phyloP scores from a whole-genome alignment of 2,888 invertebrate genomes.

The Capitulum mitella region DNA sequence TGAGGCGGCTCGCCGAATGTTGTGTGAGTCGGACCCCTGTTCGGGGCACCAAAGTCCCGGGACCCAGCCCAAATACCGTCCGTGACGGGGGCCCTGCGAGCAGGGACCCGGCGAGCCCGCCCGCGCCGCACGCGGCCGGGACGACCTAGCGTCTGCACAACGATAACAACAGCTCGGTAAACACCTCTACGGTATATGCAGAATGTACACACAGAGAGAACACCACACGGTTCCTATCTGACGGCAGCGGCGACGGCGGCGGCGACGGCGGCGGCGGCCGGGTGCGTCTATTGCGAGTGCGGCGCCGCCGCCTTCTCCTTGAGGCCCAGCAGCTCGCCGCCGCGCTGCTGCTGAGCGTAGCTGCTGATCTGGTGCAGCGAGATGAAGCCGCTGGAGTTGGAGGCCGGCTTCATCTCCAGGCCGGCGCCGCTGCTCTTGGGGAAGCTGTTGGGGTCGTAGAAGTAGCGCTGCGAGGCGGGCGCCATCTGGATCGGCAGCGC shows the following conservation, averaged over 20 bases:
- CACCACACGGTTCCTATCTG: not conserved
- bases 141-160: not conserved
- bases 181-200: constrained; percentile 10
- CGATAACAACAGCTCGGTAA: not conserved
- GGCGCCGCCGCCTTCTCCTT: constrained; percentile 3
- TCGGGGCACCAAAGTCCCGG: no score
- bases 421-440: not conserved
- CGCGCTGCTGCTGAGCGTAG: constrained; percentile 24
- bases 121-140: not conserved
- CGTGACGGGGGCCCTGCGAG: not conserved
- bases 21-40: no score
- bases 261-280: not conserved
- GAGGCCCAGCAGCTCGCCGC: constrained; percentile 16
- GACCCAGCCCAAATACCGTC: no score
- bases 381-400: constrained; percentile 18
- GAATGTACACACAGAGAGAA: constrained; percentile 18
- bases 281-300: not conserved
- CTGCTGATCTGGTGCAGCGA: constrained; percentile 25
- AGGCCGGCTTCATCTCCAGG: constrained; percentile 21
- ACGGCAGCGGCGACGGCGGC: not conserved
- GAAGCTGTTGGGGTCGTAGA: constrained; percentile 25
- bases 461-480: constrained; percentile 20
- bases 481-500: constrained; percentile 7
- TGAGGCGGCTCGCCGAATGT: no score
- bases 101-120: not conserved